Evolutionary conservation across 1,140 invertebrate genomes (phyloP).

Genomic region (Drosophila erecta): DNA sequence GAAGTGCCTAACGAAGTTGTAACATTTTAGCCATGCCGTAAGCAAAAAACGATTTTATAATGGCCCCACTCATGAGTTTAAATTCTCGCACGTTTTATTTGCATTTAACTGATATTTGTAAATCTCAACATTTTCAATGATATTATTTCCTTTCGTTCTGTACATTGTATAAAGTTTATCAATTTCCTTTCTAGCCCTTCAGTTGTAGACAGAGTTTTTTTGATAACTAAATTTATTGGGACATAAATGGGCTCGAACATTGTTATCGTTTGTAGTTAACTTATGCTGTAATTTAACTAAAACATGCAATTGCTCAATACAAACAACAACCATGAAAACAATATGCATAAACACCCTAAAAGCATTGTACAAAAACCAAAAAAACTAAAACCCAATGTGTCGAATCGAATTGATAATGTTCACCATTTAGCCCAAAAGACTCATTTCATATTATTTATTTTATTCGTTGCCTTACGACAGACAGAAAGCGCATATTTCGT

Average conservation of each 20-base stretch:
- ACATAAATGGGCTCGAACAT: constrained; percentile 84
- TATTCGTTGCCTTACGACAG: constrained; percentile 23
- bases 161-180: constrained; percentile 19
- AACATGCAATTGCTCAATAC: constrained; percentile 64
- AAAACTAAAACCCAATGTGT: constrained; percentile 6
- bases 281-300: constrained; percentile 67
- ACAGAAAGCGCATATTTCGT: constrained; percentile 58
- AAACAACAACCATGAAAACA: constrained; percentile 44
- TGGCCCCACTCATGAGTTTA: constrained; percentile 71
- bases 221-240: constrained; percentile 85
- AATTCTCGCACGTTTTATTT: constrained; percentile 73
- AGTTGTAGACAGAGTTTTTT: constrained; percentile 82
- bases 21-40: constrained; percentile 70
- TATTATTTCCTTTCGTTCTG: constrained; percentile 25
- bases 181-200: constrained; percentile 37
- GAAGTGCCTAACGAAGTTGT: constrained; percentile 76
- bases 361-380: constrained; percentile 61
- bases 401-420: constrained; percentile 56
- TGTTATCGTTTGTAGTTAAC: constrained; percentile 80
- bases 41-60: constrained; percentile 79
- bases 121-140: constrained; percentile 25
- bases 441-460: constrained; percentile 71
- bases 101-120: constrained; percentile 55
- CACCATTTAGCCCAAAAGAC: constrained; percentile 79
- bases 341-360: constrained; percentile 58